phyloP scores from a whole-genome alignment of 2,888 invertebrate species.

The Conchocele bisecta region DNA sequence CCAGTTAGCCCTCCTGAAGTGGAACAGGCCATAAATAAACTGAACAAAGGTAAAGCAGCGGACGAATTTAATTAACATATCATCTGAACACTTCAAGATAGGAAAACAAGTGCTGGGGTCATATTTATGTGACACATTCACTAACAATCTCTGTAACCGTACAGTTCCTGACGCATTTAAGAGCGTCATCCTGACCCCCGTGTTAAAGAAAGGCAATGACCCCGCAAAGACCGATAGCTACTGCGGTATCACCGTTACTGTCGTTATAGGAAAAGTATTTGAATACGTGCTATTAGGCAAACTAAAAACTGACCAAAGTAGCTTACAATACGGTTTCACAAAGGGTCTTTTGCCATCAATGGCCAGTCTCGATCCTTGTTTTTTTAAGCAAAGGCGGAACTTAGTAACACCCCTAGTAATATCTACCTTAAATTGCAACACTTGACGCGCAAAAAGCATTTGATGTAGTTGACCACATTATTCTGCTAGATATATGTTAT shows the following conservation, averaged over 20 bases:
- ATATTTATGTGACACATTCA: neutral
- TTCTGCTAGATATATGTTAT: too few relatives aligned
- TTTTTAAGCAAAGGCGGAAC: too few relatives aligned
- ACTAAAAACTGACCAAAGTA: neutral
- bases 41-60: slow-evolving; percentile 10
- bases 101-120: neutral
- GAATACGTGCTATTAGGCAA: slow-evolving; percentile 12
- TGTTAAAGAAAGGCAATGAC: slow-evolving; percentile 4
- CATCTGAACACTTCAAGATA: slow-evolving; percentile 3
- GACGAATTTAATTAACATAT: slow-evolving; percentile 5
- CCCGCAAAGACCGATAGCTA: neutral
- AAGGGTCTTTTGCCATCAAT: slow-evolving; percentile 7
- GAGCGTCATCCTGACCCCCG: neutral
- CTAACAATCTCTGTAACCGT: neutral
- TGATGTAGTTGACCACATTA: too few relatives aligned
- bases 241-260: slow-evolving; percentile 11
- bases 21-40: slow-evolving; percentile 1
- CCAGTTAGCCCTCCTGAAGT: slow-evolving; percentile 3
- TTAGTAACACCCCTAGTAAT: too few relatives aligned
- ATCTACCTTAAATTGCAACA: too few relatives aligned
- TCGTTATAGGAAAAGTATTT: neutral
- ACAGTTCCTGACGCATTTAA: neutral
- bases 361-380: too few relatives aligned
- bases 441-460: too few relatives aligned
- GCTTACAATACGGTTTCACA: slow-evolving; percentile 13